phyloP scores from a whole-genome alignment of 2,888 invertebrate genomes.

The Yponomeuta evonymella region DNA sequence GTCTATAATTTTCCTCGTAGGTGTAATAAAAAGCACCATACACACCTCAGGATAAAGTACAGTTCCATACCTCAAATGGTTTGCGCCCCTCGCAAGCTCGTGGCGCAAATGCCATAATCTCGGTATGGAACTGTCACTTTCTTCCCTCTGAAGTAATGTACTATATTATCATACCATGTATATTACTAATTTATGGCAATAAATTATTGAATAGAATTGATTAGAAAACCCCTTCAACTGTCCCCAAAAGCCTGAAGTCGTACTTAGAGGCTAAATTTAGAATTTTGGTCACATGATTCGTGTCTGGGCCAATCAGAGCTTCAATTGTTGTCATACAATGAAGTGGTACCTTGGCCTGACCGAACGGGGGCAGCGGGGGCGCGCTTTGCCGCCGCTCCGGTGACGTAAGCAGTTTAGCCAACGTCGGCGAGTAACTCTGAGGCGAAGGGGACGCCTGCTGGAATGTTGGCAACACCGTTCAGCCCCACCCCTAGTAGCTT shows the following conservation, averaged over 20 bases:
- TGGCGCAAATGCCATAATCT: too few relatives aligned
- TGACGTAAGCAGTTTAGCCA: slow-evolving; percentile 87
- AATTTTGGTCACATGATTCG: slow-evolving; percentile 49
- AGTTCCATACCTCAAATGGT: too few relatives aligned
- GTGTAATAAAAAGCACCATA: too few relatives aligned
- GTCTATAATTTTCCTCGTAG: too few relatives aligned
- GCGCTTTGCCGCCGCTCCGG: slow-evolving; percentile 70
- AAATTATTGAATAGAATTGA: too few relatives aligned
- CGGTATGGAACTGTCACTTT: too few relatives aligned
- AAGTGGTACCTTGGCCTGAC: slow-evolving; percentile 73
- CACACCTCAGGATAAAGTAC: too few relatives aligned
- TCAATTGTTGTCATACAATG: slow-evolving; percentile 57
- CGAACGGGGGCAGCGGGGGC: slow-evolving; percentile 65
- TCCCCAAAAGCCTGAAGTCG: slow-evolving; percentile 28
- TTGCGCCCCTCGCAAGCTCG: too few relatives aligned
- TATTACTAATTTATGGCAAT: too few relatives aligned
- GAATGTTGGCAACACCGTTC: slow-evolving; percentile 73
- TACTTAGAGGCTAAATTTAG: slow-evolving; percentile 68
- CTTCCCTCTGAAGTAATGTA: too few relatives aligned
- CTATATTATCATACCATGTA: too few relatives aligned
- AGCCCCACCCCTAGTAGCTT: slow-evolving; percentile 31
- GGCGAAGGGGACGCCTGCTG: slow-evolving; percentile 70
- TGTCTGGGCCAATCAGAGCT: slow-evolving; percentile 69
- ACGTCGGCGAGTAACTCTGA: slow-evolving; percentile 85
- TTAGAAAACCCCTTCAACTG: slow-evolving; percentile 26